Conservation (phyloP, 1,140 invertebrate genomes). For the Akabosia matsudoensis region DNA sequence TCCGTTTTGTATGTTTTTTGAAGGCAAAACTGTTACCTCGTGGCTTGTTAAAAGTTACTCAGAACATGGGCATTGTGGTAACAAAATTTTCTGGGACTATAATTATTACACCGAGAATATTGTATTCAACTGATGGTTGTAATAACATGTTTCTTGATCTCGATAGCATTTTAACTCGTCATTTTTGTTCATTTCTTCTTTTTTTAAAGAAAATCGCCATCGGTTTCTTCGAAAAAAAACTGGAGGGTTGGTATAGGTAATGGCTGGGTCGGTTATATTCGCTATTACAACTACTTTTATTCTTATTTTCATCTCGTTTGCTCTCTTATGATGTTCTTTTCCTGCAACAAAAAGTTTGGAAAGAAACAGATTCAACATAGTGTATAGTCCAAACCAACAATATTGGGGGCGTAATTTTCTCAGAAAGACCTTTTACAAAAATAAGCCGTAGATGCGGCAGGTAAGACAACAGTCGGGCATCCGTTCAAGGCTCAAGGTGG, state of each 20-base stretch:
- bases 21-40: background rate
- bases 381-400: background rate
- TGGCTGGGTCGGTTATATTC: background rate
- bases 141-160: background rate
- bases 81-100: background rate
- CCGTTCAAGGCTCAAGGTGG: background rate
- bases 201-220: background rate
- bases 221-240: background rate
- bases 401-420: constrained; percentile 18
- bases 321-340: no score
- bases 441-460: background rate
- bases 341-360: background rate
- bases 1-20: background rate
- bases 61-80: background rate
- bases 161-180: no score
- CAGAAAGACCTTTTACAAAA: background rate
- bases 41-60: background rate
- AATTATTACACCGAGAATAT: background rate
- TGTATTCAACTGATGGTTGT: background rate
- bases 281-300: background rate
- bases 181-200: background rate
- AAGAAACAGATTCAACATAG: background rate
- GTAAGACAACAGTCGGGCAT: background rate
- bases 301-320: background rate
- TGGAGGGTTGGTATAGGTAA: constrained; percentile 13